These are phyloP conservation scores for Chanos chanos DNA, from an alignment of 2,797 vertebrate species.

Conservation along the genomic window DNA sequence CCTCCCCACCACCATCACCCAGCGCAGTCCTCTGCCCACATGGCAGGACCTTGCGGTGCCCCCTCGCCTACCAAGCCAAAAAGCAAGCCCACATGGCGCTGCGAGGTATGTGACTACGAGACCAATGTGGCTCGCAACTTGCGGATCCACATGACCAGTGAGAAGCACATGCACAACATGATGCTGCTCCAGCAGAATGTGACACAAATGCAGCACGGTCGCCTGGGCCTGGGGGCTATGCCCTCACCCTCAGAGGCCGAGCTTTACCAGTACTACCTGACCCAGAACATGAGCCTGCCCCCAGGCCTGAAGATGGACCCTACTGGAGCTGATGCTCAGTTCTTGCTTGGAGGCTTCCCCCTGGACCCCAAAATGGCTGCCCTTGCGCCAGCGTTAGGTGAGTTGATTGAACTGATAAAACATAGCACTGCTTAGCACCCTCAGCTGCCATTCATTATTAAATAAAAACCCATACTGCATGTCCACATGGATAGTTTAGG, in stretches of 20 bases:
- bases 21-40: slow-evolving; percentile 79
- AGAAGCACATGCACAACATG: slow-evolving; percentile 99
- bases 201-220: slow-evolving; percentile 90
- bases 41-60: slow-evolving; percentile 84
- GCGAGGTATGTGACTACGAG: slow-evolving; percentile 99
- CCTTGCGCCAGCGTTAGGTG: slow-evolving; percentile 89
- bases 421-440: not conserved
- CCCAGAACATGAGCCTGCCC: slow-evolving; percentile 95
- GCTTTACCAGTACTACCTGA: slow-evolving; percentile 98
- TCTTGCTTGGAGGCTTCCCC: slow-evolving; percentile 92
- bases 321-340: slow-evolving; percentile 83
- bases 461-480: slow-evolving; percentile 14
- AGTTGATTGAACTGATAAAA: slow-evolving; percentile 48
- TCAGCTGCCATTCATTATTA: no score
- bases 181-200: slow-evolving; percentile 98
- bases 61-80: slow-evolving; percentile 98
- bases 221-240: slow-evolving; percentile 88
- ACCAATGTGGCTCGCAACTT: slow-evolving; percentile 98
- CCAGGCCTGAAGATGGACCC: slow-evolving; percentile 90
- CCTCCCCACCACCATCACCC: slow-evolving; percentile 73
- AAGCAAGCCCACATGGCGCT: slow-evolving; percentile 97
- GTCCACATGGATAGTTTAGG: slow-evolving; percentile 26
- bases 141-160: slow-evolving; percentile 99
- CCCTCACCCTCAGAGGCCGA: slow-evolving; percentile 93
- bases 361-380: slow-evolving; percentile 88